These are phyloP conservation scores for Oceanodroma tethys DNA, from an alignment of 2,113 vertebrate genomes.

Conservation along the genomic window DNA sequence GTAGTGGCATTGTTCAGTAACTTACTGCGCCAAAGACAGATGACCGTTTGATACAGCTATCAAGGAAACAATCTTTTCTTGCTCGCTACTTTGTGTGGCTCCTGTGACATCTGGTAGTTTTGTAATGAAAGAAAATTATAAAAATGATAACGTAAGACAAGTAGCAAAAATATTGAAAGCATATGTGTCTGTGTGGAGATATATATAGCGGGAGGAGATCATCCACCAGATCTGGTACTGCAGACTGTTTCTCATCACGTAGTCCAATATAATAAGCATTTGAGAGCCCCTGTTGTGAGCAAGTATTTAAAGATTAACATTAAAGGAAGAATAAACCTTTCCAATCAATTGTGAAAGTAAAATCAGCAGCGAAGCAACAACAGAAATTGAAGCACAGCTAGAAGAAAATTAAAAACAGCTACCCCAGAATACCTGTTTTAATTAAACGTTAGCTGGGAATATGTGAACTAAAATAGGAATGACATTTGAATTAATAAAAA, in stretches of 20 bases:
- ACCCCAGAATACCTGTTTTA: constrained; percentile 13
- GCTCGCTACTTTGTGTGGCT: background rate
- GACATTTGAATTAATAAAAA: background rate
- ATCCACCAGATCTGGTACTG: background rate
- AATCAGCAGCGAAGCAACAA: background rate
- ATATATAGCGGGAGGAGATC: background rate
- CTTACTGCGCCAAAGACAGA: background rate
- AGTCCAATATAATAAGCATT: background rate
- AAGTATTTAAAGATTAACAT: constrained; percentile 18
- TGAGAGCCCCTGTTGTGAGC: background rate
- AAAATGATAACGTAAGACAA: background rate
- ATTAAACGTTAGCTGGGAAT: background rate
- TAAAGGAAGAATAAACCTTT: constrained; percentile 29
- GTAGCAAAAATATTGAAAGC: background rate
- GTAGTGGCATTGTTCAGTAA: background rate
- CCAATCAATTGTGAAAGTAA: constrained; percentile 12
- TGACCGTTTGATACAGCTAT: background rate
- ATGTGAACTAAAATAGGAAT: background rate
- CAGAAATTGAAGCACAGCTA: constrained; percentile 20
- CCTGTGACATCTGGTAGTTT: background rate
- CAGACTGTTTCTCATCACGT: background rate
- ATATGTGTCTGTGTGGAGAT: background rate
- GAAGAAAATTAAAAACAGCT: constrained; percentile 31
- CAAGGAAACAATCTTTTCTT: background rate
- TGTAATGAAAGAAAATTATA: background rate